These are phyloP conservation scores for Brachyopa scutellaris DNA, from an alignment of 2,888 invertebrate genomes.

Conservation along the genomic window DNA sequence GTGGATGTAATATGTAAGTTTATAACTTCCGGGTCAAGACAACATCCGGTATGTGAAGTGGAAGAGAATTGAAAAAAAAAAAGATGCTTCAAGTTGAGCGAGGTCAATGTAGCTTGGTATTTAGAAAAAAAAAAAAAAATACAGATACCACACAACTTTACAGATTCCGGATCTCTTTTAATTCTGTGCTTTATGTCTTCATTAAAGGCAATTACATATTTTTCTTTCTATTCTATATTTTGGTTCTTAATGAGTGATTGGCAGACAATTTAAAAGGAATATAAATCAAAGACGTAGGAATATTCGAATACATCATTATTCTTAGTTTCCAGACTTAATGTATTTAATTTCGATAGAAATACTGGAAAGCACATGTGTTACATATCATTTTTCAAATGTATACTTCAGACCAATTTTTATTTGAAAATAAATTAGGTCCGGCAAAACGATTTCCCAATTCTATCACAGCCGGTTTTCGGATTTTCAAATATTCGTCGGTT, in stretches of 20 bases:
- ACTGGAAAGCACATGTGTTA: too few relatives aligned
- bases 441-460: too few relatives aligned
- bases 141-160: neutral
- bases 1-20: slow-evolving; percentile 57
- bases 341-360: too few relatives aligned
- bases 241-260: slow-evolving; percentile 10
- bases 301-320: too few relatives aligned
- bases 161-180: neutral
- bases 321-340: too few relatives aligned
- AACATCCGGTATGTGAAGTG: slow-evolving; percentile 58
- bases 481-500: too few relatives aligned
- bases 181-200: slow-evolving; percentile 34
- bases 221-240: neutral
- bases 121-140: neutral
- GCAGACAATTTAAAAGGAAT: neutral
- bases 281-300: too few relatives aligned
- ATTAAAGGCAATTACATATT: slow-evolving; percentile 6
- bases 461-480: too few relatives aligned
- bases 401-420: too few relatives aligned
- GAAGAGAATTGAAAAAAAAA: slow-evolving; percentile 23
- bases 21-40: slow-evolving; percentile 66
- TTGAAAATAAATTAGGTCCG: too few relatives aligned
- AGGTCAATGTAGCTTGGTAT: slow-evolving; percentile 39
- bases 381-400: too few relatives aligned
- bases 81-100: slow-evolving; percentile 52